Base-by-base conservation (phyloP, 2,113 vertebrate species). In the Sialia sialis region DNA sequence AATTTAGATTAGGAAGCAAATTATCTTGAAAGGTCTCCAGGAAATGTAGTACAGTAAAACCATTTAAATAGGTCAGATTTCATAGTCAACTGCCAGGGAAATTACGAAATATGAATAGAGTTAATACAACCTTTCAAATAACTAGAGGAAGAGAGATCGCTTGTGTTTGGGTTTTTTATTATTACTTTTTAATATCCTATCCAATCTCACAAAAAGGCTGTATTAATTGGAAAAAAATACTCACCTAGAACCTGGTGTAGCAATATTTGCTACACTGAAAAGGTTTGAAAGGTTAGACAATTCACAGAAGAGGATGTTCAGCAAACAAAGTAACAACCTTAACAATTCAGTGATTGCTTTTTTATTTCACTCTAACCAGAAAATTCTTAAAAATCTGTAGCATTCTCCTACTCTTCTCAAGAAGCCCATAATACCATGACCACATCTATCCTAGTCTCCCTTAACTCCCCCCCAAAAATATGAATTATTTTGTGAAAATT, bases 1-100 rank as follows among this genome's bases (percentile, higher is more conserved):
- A 94, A 96, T 96, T 96, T 96, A 96, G 96, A 96, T 95, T 96
- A 96, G 96, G 75, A 95, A 92, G 92, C 95, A 94, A 94, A 96
- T 96, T 95, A 94, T 91, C 95, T 95, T 90, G 96, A 96, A 96
- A 96, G 95, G 95, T 96, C 94, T 96, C 92, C 95, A 96, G 95
- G 94, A 96, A 96, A 96, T 94, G 95, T 90, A 95, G 90, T 94
- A 96, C 85, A 96, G 94, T 96, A 95, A 96, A 95, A 93, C 67
- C 87, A 94, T 86, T 95, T 95, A 96, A 96, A 96, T 95, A 96
- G 96, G 96, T 96, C 96, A 96, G 80, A 93, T 95, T 96, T 95
- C 96, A 95, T 94, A 93, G 94, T 62, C 90, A 96, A 93, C 87
- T 96, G 96, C 92, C 96, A 96, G 75, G 32, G 67, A 96, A 95